Evolutionary conservation across 2,888 invertebrate genomes (phyloP).

Genomic region (Nysson spinosus): DNA sequence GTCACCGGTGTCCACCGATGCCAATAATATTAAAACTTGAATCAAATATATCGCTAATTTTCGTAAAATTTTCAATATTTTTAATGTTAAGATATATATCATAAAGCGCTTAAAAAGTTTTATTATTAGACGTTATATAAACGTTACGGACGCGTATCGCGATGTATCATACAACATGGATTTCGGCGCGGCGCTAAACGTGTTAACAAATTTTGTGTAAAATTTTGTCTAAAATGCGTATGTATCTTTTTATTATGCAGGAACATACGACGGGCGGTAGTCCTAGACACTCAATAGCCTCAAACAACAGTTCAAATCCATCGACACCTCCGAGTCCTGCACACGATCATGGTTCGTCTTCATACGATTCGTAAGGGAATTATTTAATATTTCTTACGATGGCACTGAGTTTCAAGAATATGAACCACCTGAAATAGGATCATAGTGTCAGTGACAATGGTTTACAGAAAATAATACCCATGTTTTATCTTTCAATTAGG

Average conservation of each 20-base stretch:
- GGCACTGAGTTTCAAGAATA: constrained; percentile 24
- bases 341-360: constrained; percentile 83
- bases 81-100: no score
- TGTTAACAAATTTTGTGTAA: not conserved
- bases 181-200: no score
- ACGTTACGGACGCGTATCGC: no score
- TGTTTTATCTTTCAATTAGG: constrained; percentile 35
- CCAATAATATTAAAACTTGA: no score
- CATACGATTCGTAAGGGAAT: constrained; percentile 81
- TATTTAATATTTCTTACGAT: constrained; percentile 36
- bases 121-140: no score
- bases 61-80: no score
- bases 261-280: constrained; percentile 79
- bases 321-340: constrained; percentile 86
- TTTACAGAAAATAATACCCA: constrained; percentile 24
- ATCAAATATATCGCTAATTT: no score
- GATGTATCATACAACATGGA: no score
- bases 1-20: no score
- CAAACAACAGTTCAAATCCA: constrained; percentile 86
- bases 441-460: constrained; percentile 34
- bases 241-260: constrained; percentile 54
- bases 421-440: constrained; percentile 29
- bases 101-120: no score
- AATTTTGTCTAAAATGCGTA: not conserved
- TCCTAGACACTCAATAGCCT: constrained; percentile 85